A percentile compares a stretch with the other conserved stretches of the same genome.
phyloP scores from a whole-genome alignment of 1,140 invertebrate genomes.

The Saccostrea echinata region DNA sequence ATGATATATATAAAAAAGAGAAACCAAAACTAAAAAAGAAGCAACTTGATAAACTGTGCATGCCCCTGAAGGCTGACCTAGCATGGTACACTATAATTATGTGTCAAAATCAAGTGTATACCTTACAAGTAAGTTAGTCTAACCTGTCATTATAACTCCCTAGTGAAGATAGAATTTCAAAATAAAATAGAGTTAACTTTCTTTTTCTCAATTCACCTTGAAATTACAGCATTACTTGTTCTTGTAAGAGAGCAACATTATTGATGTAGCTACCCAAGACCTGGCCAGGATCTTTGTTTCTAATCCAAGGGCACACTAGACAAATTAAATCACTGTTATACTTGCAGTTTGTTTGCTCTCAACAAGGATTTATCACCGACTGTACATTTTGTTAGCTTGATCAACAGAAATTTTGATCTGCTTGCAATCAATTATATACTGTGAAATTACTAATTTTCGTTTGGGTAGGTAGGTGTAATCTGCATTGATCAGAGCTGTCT shows the following conservation, averaged over 20 bases:
- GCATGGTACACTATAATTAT: not conserved
- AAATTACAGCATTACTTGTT: not conserved
- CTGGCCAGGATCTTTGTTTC: not conserved
- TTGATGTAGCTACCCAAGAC: not conserved
- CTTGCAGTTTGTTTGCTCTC: not conserved
- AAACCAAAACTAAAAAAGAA: not conserved
- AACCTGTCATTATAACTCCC: constrained; percentile 11
- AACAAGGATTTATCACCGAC: not conserved
- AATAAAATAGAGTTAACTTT: constrained; percentile 31
- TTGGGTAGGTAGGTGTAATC: too few species aligned
- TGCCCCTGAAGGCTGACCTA: not conserved
- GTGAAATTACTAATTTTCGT: too few species aligned
- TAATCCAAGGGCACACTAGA: not conserved
- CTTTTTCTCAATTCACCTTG: constrained; percentile 23
- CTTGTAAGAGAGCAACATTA: not conserved
- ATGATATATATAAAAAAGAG: not conserved
- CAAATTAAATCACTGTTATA: not conserved
- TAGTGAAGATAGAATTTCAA: not conserved
- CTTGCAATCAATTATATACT: too few species aligned
- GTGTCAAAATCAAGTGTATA: constrained; percentile 19
- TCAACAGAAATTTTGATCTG: not conserved
- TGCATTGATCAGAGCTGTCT: too few species aligned
- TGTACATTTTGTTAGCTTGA: too few species aligned
- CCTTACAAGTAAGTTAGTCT: not conserved
- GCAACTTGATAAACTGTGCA: constrained; percentile 13